These are phyloP conservation scores for Suricata suricatta DNA, from an alignment of 2,113 vertebrate species.

Conservation along the genomic window DNA sequence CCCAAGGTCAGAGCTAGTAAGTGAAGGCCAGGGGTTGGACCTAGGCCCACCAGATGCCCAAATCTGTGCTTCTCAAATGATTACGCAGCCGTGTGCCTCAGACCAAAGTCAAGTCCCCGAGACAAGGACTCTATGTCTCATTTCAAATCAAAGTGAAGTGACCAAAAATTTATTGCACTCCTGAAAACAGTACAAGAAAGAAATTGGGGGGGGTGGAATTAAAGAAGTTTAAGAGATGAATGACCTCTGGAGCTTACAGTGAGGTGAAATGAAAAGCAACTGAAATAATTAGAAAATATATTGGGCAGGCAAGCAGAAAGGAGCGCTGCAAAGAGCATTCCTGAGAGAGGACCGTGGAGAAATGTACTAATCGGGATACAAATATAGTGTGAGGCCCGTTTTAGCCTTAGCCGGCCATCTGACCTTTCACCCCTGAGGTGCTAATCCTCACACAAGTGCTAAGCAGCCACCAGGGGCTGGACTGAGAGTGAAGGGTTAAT, in stretches of 20 bases:
- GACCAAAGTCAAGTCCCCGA: constrained; percentile 50
- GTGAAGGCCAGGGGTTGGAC: background rate
- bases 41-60: background rate
- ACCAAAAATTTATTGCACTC: background rate
- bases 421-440: background rate
- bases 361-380: background rate
- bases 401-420: background rate
- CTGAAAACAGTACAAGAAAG: background rate
- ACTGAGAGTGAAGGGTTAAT: background rate
- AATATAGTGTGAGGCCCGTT: background rate
- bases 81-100: background rate
- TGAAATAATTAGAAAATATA: constrained; percentile 5
- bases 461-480: background rate
- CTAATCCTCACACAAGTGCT: background rate
- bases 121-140: constrained; percentile 5
- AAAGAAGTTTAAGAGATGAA: background rate
- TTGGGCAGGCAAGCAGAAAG: background rate
- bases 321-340: background rate
- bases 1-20: constrained; percentile 38
- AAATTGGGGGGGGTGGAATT: background rate
- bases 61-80: background rate
- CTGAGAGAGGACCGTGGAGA: background rate
- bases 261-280: constrained; percentile 27
- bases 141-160: constrained; percentile 4
- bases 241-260: background rate